Evolutionary conservation across 2,888 invertebrate genomes (phyloP).

Genomic region (Chloroclystis v-ata): DNA sequence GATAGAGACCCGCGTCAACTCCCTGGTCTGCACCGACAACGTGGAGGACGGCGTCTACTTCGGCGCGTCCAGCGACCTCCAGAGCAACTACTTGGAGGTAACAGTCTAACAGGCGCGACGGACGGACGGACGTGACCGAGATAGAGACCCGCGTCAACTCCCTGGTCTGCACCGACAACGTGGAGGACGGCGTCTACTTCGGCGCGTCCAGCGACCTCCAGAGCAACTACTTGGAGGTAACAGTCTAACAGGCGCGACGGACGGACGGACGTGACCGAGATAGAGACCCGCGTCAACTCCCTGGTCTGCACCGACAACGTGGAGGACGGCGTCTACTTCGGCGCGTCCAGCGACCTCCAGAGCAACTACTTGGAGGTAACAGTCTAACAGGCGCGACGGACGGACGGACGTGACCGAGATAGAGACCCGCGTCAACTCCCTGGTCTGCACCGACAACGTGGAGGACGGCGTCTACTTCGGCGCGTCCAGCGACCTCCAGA

Average conservation of each 20-base stretch:
- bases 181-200: slow-evolving; percentile 92
- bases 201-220: slow-evolving; percentile 74
- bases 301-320: slow-evolving; percentile 86
- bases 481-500: slow-evolving; percentile 70
- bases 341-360: slow-evolving; percentile 69
- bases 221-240: slow-evolving; percentile 85
- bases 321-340: slow-evolving; percentile 93
- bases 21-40: slow-evolving; percentile 87
- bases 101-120: no score
- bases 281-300: slow-evolving; percentile 79
- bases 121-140: slow-evolving; percentile 82
- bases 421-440: slow-evolving; percentile 78
- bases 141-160: slow-evolving; percentile 80
- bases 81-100: slow-evolving; percentile 85
- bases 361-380: slow-evolving; percentile 85
- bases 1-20: slow-evolving; percentile 77
- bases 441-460: slow-evolving; percentile 85
- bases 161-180: slow-evolving; percentile 85
- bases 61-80: slow-evolving; percentile 74
- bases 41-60: slow-evolving; percentile 92
- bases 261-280: slow-evolving; percentile 81
- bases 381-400: no score
- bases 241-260: no score
- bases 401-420: slow-evolving; percentile 81
- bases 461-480: slow-evolving; percentile 94